phyloP scores from a whole-genome alignment of 2,113 vertebrate genomes.

The Tiliqua scincoides region DNA sequence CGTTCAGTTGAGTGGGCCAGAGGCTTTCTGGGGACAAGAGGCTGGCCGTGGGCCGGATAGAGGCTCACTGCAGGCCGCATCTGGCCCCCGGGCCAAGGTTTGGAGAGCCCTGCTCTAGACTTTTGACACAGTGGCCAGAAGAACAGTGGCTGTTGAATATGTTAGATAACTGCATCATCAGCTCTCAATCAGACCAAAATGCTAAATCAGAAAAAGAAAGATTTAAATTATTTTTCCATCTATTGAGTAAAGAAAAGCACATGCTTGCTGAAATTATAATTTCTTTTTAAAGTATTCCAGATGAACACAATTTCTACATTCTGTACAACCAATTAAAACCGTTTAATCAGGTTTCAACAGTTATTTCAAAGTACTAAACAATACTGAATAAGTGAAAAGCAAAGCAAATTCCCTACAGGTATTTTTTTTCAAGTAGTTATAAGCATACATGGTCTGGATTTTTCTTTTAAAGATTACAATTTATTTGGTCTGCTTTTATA shows the following conservation, averaged over 20 bases:
- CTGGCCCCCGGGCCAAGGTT: no score
- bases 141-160: not conserved
- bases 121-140: no score
- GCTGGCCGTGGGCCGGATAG: no score
- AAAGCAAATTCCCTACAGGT: not conserved
- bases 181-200: not conserved
- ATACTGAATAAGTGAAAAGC: not conserved
- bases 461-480: conserved; percentile 3
- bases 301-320: not conserved
- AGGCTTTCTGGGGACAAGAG: no score
- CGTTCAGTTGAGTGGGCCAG: no score
- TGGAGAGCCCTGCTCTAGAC: no score
- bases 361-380: not conserved
- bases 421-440: not conserved
- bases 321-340: not conserved
- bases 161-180: not conserved
- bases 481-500: conserved; percentile 17
- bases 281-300: conserved; percentile 6
- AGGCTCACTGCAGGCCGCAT: no score
- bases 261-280: not conserved
- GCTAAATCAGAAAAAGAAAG: not conserved
- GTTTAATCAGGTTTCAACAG: conserved; percentile 9
- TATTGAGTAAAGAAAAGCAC: not conserved
- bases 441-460: not conserved
- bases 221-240: not conserved